Evolutionary conservation across 2,113 vertebrate genomes (phyloP).

Genomic region (Felis chaus): DNA sequence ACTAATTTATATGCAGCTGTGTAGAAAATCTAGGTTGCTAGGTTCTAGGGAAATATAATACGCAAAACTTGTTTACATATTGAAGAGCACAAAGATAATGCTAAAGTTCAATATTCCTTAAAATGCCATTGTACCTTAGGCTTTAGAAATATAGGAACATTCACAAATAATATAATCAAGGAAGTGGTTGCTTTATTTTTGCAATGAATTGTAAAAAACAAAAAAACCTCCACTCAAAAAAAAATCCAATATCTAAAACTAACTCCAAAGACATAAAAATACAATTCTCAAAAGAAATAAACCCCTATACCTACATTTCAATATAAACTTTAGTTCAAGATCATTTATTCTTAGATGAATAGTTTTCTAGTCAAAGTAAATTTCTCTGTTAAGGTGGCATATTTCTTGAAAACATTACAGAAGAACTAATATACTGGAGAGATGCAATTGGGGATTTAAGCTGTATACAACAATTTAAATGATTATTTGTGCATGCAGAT

Average conservation of each 20-base stretch:
- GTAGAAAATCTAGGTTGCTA: neutral
- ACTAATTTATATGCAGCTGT: neutral
- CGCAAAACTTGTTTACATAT: neutral
- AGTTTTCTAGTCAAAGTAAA: conserved; percentile 2
- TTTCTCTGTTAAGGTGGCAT: neutral
- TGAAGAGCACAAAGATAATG: neutral
- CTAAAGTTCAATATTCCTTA: conserved; percentile 22
- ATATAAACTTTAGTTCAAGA: conserved; percentile 36
- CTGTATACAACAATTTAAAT: neutral
- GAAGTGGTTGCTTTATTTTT: neutral
- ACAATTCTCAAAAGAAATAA: conserved; percentile 39
- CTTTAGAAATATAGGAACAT: conserved; percentile 9
- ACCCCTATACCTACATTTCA: neutral
- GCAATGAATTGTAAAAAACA: neutral
- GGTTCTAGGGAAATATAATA: neutral
- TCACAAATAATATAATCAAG: neutral
- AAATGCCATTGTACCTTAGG: neutral
- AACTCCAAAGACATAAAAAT: neutral
- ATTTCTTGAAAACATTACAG: conserved; percentile 34
- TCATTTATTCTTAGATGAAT: conserved; percentile 22
- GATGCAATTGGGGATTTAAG: neutral
- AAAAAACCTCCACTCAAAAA: neutral
- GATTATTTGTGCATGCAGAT: neutral
- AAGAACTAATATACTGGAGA: conserved; percentile 5
- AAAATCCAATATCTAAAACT: neutral